A percentile compares a stretch with the other conserved stretches of the same genome.
These are phyloP conservation scores for Pedetes capensis DNA, from an alignment of 2,113 vertebrate genomes.

Conservation along the genomic window DNA sequence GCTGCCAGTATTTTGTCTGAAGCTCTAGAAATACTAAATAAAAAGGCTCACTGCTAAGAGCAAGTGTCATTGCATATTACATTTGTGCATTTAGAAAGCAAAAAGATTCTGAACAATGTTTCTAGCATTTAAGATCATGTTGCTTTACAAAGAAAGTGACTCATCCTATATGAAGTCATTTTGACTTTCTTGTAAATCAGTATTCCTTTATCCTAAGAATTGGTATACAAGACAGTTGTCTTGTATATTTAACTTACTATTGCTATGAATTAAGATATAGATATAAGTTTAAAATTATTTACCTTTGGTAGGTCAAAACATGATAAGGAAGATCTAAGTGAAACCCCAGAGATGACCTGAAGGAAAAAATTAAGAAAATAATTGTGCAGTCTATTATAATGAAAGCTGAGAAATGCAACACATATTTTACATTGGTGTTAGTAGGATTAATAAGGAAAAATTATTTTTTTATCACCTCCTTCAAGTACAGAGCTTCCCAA, in stretches of 20 bases:
- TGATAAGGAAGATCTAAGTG: neutral
- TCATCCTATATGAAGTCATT: neutral
- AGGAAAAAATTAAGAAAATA: neutral
- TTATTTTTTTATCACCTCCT: neutral
- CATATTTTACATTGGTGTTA: neutral
- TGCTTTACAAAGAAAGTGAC: neutral
- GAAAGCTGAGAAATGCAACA: neutral
- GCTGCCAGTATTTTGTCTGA: neutral
- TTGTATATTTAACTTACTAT: neutral
- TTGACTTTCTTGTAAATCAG: neutral
- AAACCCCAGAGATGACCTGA: neutral
- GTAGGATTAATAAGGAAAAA: neutral
- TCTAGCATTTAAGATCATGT: neutral
- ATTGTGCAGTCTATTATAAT: neutral
- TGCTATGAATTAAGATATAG: neutral
- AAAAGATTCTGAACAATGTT: neutral
- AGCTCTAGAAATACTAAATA: slow-evolving; percentile 14
- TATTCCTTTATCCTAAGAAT: neutral
- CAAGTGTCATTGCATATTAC: neutral
- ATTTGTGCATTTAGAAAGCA: neutral
- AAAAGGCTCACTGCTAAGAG: neutral
- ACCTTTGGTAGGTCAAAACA: neutral
- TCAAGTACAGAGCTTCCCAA: neutral
- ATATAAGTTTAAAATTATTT: neutral
- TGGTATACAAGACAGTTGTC: neutral